phyloP scores from a whole-genome alignment of 2,797 vertebrate genomes.

The Zalophus californianus region DNA sequence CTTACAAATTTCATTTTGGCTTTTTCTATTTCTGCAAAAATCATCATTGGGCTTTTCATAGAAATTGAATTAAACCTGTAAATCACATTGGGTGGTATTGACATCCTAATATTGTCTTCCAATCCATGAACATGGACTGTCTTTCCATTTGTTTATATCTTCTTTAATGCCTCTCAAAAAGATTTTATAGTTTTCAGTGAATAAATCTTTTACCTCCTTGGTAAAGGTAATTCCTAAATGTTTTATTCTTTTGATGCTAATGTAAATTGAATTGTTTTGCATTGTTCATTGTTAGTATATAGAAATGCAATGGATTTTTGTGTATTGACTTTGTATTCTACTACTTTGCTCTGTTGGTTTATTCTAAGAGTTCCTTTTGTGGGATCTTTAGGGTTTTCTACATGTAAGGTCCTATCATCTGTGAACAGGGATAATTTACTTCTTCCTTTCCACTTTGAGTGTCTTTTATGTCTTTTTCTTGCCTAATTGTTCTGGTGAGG shows the following conservation, averaged over 20 bases:
- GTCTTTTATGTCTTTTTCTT: background rate
- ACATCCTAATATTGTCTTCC: background rate
- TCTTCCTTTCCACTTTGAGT: background rate
- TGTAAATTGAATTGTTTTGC: background rate
- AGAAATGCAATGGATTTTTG: background rate
- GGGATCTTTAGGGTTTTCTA: background rate
- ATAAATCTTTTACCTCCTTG: background rate
- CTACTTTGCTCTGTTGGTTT: background rate
- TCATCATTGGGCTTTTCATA: background rate
- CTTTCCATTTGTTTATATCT: background rate
- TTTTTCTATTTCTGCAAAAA: background rate
- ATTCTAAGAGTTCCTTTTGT: background rate
- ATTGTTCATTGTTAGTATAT: background rate
- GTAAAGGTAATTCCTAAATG: background rate
- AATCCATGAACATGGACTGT: background rate
- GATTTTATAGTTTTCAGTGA: background rate
- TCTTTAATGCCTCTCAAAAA: background rate
- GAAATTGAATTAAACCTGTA: background rate
- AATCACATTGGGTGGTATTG: background rate
- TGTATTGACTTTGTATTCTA: background rate
- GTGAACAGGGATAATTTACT: background rate
- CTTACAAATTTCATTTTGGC: background rate
- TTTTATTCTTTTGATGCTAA: background rate
- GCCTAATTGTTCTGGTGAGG: background rate
- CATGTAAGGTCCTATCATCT: background rate